Evolutionary conservation across 2,888 invertebrate genomes (phyloP), one percentile per base, ranked within the genome.

Genomic region (Dyspetes luteomarginatus): DNA sequence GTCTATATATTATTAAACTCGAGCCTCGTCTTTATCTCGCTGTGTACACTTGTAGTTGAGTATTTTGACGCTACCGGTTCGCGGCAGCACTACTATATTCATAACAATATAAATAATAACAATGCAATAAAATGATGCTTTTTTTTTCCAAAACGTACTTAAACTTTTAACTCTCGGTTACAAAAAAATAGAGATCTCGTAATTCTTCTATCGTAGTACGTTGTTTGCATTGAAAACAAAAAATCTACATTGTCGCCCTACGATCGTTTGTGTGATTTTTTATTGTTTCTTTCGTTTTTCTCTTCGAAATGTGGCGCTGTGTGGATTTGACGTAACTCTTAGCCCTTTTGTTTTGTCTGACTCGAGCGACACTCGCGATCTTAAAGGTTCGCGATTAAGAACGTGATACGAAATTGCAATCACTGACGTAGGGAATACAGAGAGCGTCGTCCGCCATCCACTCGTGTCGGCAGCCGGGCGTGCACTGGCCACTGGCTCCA

Each of bases 381-480:
- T 43, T 15, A 65, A 58, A 28, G 50, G 7, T 76, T 75, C 58
- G 60, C 43, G 50, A 67, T 58, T 19, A 62, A 62, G n/a, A 30
- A 83, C 56, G 81, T 86, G 84, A 83, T 84, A 84, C 84, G 84
- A 84, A 82, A 85, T 84, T 83, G 83, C 72, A 85, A 85, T 86
- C 85, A 89, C 86, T 85, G 85, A 84, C 78, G 81, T 85, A 82
- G 77, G 83, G 83, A 73, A 55, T 77, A 77, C 84, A 83, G 86
- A 84, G 85, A 87, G 85, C 78, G 84, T 86, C 87, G 87, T 87
- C 86, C 88, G 81, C 91, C 91, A 88, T 90, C 90, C 91, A 87
- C 89, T 91, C 91, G 89, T 89, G 89, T 91, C 89, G 91, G 90
- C 91, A 90, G 91, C 91, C 91, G 90, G 90, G 91, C 91, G 91